These are phyloP conservation scores for Pasiphila rectangulata DNA, from an alignment of 2,888 invertebrate genomes.

Conservation along the genomic window DNA sequence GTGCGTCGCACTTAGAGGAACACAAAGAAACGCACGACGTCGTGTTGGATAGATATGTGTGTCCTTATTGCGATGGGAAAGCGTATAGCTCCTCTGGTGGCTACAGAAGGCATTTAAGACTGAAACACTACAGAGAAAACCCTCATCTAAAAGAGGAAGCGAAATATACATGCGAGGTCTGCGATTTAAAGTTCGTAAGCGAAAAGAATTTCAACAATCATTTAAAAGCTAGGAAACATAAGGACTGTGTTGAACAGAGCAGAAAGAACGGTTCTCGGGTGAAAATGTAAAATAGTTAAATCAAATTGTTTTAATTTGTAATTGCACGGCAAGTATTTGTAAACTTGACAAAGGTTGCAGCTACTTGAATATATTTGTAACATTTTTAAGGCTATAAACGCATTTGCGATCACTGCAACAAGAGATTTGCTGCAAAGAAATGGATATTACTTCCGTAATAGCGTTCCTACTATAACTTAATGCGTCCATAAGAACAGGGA, in stretches of 20 bases:
- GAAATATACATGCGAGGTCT: constrained; percentile 21
- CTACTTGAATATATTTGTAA: too few species aligned
- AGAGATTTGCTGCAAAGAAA: too few species aligned
- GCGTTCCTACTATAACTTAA: too few species aligned
- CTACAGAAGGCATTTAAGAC: constrained; percentile 42
- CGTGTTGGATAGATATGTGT: constrained; percentile 44
- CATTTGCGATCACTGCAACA: too few species aligned
- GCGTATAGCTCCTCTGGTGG: constrained; percentile 50
- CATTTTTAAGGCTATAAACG: too few species aligned
- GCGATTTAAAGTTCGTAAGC: constrained; percentile 23
- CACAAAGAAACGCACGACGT: constrained; percentile 48
- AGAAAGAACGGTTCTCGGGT: neutral
- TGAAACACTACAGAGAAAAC: constrained; percentile 10
- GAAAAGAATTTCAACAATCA: constrained; percentile 26
- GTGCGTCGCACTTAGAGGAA: constrained; percentile 41
- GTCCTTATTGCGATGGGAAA: constrained; percentile 38
- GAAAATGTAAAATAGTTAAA: neutral
- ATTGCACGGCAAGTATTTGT: too few species aligned
- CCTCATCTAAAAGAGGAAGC: constrained; percentile 21
- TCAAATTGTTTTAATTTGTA: too few species aligned
- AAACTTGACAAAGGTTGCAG: too few species aligned
- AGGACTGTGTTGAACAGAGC: neutral
- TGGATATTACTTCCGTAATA: too few species aligned
- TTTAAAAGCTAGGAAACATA: constrained; percentile 30
- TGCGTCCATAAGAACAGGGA: neutral